phyloP scores from a whole-genome alignment of 2,797 vertebrate species.

The Leontopithecus rosalia region DNA sequence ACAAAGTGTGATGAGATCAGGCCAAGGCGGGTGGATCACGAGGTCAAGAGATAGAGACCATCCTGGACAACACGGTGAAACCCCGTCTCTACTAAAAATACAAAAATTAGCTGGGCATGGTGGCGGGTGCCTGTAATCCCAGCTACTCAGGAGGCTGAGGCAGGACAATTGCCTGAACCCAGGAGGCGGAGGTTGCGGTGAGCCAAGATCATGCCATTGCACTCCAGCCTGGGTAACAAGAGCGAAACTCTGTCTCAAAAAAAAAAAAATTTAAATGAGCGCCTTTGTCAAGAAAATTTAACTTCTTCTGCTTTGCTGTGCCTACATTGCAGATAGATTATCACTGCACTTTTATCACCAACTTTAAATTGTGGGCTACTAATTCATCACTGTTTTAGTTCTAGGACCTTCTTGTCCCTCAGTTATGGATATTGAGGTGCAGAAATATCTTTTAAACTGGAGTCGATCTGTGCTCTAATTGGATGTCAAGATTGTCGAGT shows the following conservation, averaged over 20 bases:
- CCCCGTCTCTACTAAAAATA: no score
- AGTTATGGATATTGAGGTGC: not conserved
- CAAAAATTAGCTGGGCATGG: no score
- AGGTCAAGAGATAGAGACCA: no score
- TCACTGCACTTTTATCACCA: not conserved
- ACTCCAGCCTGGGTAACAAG: no score
- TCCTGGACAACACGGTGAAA: no score
- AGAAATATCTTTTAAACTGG: conserved; percentile 41
- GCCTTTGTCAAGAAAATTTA: not conserved
- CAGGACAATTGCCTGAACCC: no score
- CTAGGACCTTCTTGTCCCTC: not conserved
- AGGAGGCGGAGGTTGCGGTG: no score
- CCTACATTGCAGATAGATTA: not conserved
- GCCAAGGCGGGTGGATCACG: no score
- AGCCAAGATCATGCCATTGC: no score
- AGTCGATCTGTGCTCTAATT: not conserved
- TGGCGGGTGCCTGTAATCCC: no score
- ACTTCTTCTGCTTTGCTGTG: not conserved
- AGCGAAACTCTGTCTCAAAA: no score
- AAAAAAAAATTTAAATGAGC: not conserved
- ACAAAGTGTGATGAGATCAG: not conserved
- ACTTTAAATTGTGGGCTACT: not conserved
- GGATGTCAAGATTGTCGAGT: not conserved
- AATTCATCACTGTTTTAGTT: not conserved
- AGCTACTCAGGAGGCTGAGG: no score